Conservation (phyloP, 1,140 invertebrate species). For the Orchesella cincta region DNA sequence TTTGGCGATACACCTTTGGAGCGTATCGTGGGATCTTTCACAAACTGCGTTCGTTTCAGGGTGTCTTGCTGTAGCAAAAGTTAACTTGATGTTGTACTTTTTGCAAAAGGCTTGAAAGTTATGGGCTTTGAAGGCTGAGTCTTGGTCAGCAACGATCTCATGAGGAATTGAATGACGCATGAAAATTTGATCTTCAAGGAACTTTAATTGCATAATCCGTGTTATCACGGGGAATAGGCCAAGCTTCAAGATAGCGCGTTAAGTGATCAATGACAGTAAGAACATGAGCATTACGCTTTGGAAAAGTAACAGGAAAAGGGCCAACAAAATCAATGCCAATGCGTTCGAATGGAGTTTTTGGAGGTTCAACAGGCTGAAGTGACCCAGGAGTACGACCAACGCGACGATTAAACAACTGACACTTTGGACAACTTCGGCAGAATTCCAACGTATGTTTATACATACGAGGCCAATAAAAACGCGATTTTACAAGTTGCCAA, state of each 20-base stretch:
- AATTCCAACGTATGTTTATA: neutral
- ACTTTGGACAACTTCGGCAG: neutral
- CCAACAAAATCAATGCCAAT: constrained; percentile 29
- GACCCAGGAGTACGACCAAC: neutral
- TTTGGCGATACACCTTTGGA: constrained; percentile 44
- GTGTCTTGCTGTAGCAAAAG: constrained; percentile 18
- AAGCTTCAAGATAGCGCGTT: constrained; percentile 36
- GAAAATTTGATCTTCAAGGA: neutral
- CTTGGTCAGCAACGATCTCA: constrained; percentile 53
- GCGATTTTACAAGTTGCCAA: constrained; percentile 8
- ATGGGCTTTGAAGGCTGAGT: constrained; percentile 52
- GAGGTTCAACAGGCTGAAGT: neutral
- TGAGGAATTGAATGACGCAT: constrained; percentile 43
- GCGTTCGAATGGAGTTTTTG: neutral
- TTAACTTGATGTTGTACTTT: constrained; percentile 46
- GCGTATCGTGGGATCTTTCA: constrained; percentile 47
- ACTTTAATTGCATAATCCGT: too few species aligned
- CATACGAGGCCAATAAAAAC: constrained; percentile 8
- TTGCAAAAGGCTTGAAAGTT: constrained; percentile 51
- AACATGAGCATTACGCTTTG: constrained; percentile 6
- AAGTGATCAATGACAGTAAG: constrained; percentile 21
- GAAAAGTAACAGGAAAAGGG: constrained; percentile 22
- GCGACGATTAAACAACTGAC: neutral
- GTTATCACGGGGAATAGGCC: too few species aligned
- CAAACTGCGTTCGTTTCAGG: constrained; percentile 47